Percentiles rank a stretch among this genome's conserved stretches.
These are phyloP conservation scores for Zapornia atra DNA, from an alignment of 2,113 vertebrate genomes.

Conservation along the genomic window DNA sequence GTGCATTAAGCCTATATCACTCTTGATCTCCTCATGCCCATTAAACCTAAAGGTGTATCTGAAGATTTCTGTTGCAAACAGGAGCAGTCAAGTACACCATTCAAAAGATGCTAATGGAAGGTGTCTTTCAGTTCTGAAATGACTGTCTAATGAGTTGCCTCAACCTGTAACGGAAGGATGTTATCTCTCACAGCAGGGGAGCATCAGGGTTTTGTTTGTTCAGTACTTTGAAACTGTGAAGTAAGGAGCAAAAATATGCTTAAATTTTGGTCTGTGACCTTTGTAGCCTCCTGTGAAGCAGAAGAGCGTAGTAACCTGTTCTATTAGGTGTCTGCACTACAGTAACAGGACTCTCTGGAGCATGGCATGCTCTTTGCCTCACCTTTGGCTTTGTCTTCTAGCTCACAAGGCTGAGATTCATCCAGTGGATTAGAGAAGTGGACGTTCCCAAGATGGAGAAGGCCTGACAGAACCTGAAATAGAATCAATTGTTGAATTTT, in stretches of 20 bases:
- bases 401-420: constrained; percentile 85
- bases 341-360: not conserved
- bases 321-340: not conserved
- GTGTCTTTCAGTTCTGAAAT: constrained; percentile 73
- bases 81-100: not conserved
- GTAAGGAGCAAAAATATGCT: not conserved
- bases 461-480: constrained; percentile 84
- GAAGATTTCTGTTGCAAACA: not conserved
- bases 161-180: not conserved
- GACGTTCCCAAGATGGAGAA: constrained; percentile 91
- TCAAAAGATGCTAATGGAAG: constrained; percentile 25
- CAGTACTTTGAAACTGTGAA: not conserved
- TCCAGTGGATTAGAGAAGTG: constrained; percentile 78
- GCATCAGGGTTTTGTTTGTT: not conserved
- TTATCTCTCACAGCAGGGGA: not conserved
- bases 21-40: not conserved
- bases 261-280: not conserved
- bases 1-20: fast-evolving
- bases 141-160: not conserved
- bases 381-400: constrained; percentile 82
- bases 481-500: not conserved
- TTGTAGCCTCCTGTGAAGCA: not conserved
- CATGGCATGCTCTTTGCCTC: not conserved
- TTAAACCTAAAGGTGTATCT: not conserved
- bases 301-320: not conserved